Evolutionary conservation across 2,797 vertebrate species (phyloP), one percentile per base, ranked within the genome.

Genomic region (Sebastes itinus): DNA sequence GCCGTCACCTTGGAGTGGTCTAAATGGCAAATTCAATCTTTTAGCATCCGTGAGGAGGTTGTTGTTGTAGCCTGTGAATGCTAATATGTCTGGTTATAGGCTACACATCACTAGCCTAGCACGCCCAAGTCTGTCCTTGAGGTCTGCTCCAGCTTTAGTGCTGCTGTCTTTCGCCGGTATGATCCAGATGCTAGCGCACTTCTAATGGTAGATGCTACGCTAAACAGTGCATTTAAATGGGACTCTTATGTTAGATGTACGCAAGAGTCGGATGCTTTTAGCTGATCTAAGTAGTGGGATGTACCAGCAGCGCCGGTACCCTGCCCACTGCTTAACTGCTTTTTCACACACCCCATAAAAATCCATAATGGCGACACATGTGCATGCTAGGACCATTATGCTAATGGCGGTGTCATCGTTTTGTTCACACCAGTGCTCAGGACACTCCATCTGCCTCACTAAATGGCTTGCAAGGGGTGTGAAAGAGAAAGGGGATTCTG

Each of bases 321-420:
- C 76, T 56, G 72, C 72, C 52, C 78, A 28, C 13, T 20, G 60
- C 52, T 88, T 91, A 94, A 93, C 89, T 86, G 92, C 93, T 94
- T 92, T 91, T 92, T 83, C 78, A 32, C 90, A 93, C 89, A 88
- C 75, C 75, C 91, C 91, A 93, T 94, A 94, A 94, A 94, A 90
- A 91, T 82, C 90, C 81, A 87, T 93, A 94, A 91, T 81, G 87
- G 90, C 88, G 84, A 91, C 83, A 88, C 86, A 77, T 88, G 92
- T 93, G 88, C 92, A 92, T 86, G 92, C 85, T 83, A 89, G 77
- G 87, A 85, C 92, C 86, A 91, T 94, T 94, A 94, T 92, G 93
- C 87, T 94, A 94, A 95, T 94, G 83, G 81, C 1, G 58, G 89
- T 87, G 90, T 94, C 94, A 95, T 93, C 92, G 84, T 92, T 94